Base-by-base conservation (phyloP, 37 sponge, comb jelly and placozoan species). In the Hormiphora californensis region DNA sequence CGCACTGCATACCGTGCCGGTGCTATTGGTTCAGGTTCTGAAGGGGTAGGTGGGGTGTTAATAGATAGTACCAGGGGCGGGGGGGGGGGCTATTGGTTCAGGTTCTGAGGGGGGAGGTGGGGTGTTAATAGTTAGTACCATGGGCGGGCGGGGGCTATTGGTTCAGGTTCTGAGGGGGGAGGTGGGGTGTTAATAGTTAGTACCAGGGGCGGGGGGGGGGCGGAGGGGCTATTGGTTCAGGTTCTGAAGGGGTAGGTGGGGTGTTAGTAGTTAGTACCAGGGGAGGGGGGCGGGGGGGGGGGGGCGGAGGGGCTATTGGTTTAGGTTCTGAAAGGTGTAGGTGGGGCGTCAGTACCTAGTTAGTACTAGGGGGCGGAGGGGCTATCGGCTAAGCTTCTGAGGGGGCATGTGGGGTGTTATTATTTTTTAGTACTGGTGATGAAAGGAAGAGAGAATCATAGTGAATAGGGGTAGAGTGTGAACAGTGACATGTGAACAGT, bases 251-350 rank as follows among this genome's bases (percentile, higher is more conserved):
- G 30, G 23, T 3, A 8, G 35, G 7, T 69, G 73, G 9, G 65
- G 12, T 32, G 22, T 62, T 43, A 40, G 36, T 40, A 40, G 73
- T 40, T 43, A 40, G 73, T 5, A 43, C 3, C 41, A 40, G 4
- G 35, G 23, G 23, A 69, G 36, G 36, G 73, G 39, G 7, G 73
- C 73, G 39, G 36, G 73, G 73, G 73, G 39, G 73, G n/a, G 36
- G 39, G 35, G 73, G 39, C 41, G 73, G 73, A n/a, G 22, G 34
- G 30, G 41, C 39, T 40, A 5, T 11, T 7, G 3, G 73, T 40
- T 23, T 69, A 21, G 7, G 73, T 69, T n/a, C 7, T 69, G 73
- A 22, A 9, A 5, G 39, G 7, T 3, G 73, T 69, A 4, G 73
- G 73, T 23, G 36, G 73, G 3, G 73, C 39, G 54, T 12, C 54